Evolutionary conservation across 2,797 vertebrate genomes (phyloP), one percentile per base, ranked within the genome.

Genomic region (Melanotaenia boesemani): DNA sequence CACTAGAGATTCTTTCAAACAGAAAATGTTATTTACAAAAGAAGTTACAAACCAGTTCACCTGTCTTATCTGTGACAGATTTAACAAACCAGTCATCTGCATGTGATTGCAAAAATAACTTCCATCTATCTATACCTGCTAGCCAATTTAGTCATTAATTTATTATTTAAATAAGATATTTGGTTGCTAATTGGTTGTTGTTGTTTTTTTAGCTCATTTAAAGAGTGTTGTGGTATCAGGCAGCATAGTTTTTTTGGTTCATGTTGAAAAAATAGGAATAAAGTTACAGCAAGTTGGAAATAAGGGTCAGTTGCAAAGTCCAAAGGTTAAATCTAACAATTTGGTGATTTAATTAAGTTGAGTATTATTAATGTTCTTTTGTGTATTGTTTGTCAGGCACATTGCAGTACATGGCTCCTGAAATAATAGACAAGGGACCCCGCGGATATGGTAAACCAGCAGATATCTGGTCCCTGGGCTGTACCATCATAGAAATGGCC

Each of bases 401-500:
- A 2, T 95, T 99, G 72, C 98, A 99, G 89, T 99, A 99, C 71
- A 99, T 99, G 98, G 98, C 98, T 73, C 98, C 98, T 30, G 98
- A 99, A 91, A 99, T 99, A 76, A 99, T 99, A 78, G 98, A 99
- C 90, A 98, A 98, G 89, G 98, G 98, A 52, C 98, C 97, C 0
- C 94, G 98, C 57, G 98, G 98, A 68, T 99, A 99, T 2, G 97
- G 98, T 24, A 99, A 99, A 75, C 97, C 98, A 36, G 98, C 98
- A 0, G 98, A 99, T 91, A 99, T 99, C 91, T 99, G 98, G 98
- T 99, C 98, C 37, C 82, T 99, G 84, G 98, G 98, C 73, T 99
- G 98, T 87, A 99, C 98, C 1, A 98, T 99, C 88, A 99, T 99
- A 52, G 98, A 99, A 89, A 99, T 99, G 98, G 98, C 98, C 20